Conservation (phyloP, 2,888 invertebrate species). For the Phytoseiulus persimilis region DNA sequence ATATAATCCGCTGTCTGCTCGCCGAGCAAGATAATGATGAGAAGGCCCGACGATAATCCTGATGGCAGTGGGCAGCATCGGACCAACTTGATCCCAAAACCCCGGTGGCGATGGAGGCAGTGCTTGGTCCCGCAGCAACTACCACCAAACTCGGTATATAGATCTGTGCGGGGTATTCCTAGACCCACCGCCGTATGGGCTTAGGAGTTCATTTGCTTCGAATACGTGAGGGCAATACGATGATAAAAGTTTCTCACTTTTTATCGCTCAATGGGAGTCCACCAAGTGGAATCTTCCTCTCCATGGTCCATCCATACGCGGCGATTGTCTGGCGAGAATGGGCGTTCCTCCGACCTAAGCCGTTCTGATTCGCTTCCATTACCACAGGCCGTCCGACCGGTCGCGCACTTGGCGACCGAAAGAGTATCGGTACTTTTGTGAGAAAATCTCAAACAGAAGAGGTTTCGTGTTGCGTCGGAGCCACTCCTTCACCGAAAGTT, state of each 20-base stretch:
- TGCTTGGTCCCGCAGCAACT: background rate
- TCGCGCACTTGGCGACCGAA: too few relatives aligned
- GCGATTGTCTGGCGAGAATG: background rate
- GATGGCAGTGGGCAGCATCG: background rate
- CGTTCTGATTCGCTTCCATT: background rate
- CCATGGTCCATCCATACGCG: background rate
- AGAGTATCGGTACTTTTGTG: too few relatives aligned
- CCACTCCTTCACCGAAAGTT: too few relatives aligned
- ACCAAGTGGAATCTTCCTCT: background rate
- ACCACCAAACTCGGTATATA: background rate
- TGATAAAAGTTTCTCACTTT: background rate
- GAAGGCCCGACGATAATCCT: background rate
- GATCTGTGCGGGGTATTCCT: background rate
- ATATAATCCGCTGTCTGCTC: background rate
- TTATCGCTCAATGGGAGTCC: background rate
- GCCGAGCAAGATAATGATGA: background rate
- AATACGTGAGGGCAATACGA: slow-evolving; percentile 5
- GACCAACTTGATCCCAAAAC: background rate
- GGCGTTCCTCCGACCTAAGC: background rate
- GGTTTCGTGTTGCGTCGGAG: too few relatives aligned
- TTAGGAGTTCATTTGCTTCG: background rate
- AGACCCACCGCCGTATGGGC: background rate
- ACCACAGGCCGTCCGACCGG: background rate
- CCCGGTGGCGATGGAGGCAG: background rate
- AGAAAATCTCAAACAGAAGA: too few relatives aligned